Evolutionary conservation across 2,888 invertebrate genomes (phyloP), one percentile per base, ranked within the genome.

Genomic region (Ferdinandea cuprea): DNA sequence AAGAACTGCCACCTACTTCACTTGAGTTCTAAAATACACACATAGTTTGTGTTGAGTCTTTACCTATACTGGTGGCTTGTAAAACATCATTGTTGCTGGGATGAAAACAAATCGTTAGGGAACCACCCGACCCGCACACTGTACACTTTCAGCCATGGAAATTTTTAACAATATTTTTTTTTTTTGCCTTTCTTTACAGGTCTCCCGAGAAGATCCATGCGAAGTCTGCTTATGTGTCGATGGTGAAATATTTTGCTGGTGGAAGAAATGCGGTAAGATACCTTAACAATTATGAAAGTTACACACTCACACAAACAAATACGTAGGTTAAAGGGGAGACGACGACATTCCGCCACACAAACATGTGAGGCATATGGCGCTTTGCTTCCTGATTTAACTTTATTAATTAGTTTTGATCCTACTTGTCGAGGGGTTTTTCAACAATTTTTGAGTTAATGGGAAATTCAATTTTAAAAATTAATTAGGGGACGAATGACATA

Each of bases 161-260:
- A 66, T 72, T 46, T 69, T 76, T 59, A 25, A 63, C 7, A 46
- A 42, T 58, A 25, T 50, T 83, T 40, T 9, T 56, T 76, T 72
- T 25, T 50, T 48, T 25, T 58, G 42, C 78, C 84, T 85, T 85
- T 86, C 86, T 50, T 92, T 91, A 30, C 92, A 93, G 93, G 93
- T 94, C 85, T 92, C 92, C 85, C 91, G 93, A 72, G 89, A 89
- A 56, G 93, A 93, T 89, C 93, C 91, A 28, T 94, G 93, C 87
- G 94, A 93, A 88, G 93, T 93, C 86, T 93, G 94, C 87, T 90
- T 94, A 46, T 94, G 94, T 87, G 91, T 93, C 86, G 93, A 93
- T 86, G 93, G 93, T 6, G 93, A 93, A 88, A 93, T 93, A 91
- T 94, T 93, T 88, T 94, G 94, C 89, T 93, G 93, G 93, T 94